Evolutionary conservation across 1,140 invertebrate species (phyloP), one percentile per base, ranked within the genome.

Genomic region (Grapholita molesta): DNA sequence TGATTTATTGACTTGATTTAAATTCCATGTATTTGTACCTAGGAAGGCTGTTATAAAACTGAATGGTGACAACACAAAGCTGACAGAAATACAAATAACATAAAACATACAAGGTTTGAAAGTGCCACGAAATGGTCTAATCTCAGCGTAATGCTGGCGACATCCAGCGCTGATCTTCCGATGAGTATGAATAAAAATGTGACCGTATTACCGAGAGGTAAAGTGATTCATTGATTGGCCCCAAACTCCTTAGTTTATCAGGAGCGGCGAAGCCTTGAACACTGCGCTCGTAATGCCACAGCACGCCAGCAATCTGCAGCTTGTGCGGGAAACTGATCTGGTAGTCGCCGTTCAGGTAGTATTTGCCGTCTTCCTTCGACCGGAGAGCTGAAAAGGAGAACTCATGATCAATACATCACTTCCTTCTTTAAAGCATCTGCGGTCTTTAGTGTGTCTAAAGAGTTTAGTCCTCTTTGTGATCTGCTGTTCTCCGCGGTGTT

Each of bases 311-410:
- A 77, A 98, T 97, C 66, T 93, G 92, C 70, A 97, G 90, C 28
- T 95, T 95, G 64, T 95, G 93, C 0, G 97, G 97, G 86, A 96
- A 97, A 87, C 98, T 97, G 82, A 99, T 98, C 79, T 95, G 94
- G 95, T 97, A 99, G 84, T 99, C 96, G 4, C 98, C 98, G 88
- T 99, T 99, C 15, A 99, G 92, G 84, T 98, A 98, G 83, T 97
- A 99, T 75, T 96, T 93, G 11, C 96, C 97, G 55, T 94, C 93
- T 38, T 94, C 64, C 65, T 84, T 93, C 83, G 98, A 98, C 76
- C 98, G 94, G 52, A 99, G 93, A 15, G 98, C 97, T 97, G 80
- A 61, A 82, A 82, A 72, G 61, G 42, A 53, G 18, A 42, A 0
- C 12, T 57, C 12, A 15, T 30, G 12, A 48, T 35, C 11, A 35